Percentiles rank a stretch among this genome's conserved stretches.
Evolutionary conservation across 2,888 invertebrate species (phyloP).

Genomic region (Malthinus flaveolus): DNA sequence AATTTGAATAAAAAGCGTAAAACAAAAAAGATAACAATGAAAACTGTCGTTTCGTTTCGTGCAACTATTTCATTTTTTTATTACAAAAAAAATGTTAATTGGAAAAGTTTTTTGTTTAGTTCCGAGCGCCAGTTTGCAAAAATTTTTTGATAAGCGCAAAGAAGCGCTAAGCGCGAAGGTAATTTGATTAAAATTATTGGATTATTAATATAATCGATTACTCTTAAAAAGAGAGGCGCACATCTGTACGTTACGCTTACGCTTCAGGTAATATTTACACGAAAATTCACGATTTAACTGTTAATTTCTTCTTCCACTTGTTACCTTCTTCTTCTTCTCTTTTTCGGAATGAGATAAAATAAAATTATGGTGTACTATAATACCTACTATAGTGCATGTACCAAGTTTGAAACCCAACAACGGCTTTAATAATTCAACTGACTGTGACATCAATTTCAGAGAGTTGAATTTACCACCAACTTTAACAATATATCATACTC

Average conservation of each 20-base stretch:
- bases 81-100: too few relatives aligned
- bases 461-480: conserved; percentile 20
- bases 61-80: too few relatives aligned
- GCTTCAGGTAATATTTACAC: background rate
- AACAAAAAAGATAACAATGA: too few relatives aligned
- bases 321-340: background rate
- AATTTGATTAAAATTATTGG: too few relatives aligned
- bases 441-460: conserved; percentile 26
- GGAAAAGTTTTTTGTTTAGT: too few relatives aligned
- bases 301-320: conserved; percentile 1
- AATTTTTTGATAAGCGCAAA: too few relatives aligned
- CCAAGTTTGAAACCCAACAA: conserved; percentile 10
- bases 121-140: too few relatives aligned
- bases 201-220: too few relatives aligned
- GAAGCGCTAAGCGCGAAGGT: too few relatives aligned
- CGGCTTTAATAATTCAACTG: conserved; percentile 26
- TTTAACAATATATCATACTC: conserved; percentile 23
- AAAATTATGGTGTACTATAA: background rate
- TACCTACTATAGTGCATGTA: conserved; percentile 3
- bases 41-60: too few relatives aligned
- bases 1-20: too few relatives aligned
- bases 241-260: background rate
- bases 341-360: conserved; percentile 13
- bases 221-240: too few relatives aligned
- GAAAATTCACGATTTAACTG: conserved; percentile 2